phyloP scores from a whole-genome alignment of 1,140 invertebrate species.

The Catajapyx aquilonaris region DNA sequence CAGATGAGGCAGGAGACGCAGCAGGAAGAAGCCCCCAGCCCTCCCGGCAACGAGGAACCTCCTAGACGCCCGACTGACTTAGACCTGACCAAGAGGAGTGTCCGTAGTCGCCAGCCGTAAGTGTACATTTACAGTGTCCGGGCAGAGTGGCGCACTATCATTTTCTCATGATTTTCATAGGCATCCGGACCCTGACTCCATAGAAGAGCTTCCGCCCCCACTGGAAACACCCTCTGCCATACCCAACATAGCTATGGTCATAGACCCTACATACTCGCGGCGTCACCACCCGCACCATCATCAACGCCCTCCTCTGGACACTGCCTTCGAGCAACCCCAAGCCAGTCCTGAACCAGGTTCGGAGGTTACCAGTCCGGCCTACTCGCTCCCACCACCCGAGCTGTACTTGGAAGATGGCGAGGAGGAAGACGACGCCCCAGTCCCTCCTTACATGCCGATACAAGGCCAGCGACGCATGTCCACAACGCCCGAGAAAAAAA shows the following conservation, averaged over 20 bases:
- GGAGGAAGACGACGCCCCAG: slow-evolving; percentile 29
- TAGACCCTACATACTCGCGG: slow-evolving; percentile 31
- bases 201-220: slow-evolving; percentile 17
- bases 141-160: slow-evolving; percentile 2
- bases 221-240: slow-evolving; percentile 9
- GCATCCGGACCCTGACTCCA: slow-evolving; percentile 24
- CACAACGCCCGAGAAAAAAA: slow-evolving; percentile 23
- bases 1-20: slow-evolving; percentile 32
- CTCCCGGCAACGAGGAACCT: too few species aligned
- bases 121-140: slow-evolving; percentile 10
- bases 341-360: slow-evolving; percentile 8
- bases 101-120: slow-evolving; percentile 8
- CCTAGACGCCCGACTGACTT: too few species aligned
- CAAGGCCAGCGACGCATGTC: slow-evolving; percentile 43
- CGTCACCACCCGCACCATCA: slow-evolving; percentile 9
- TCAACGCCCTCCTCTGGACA: slow-evolving; percentile 4
- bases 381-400: slow-evolving; percentile 9
- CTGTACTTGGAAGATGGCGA: slow-evolving; percentile 12
- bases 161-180: slow-evolving; percentile 8
- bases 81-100: too few species aligned
- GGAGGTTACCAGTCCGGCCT: slow-evolving; percentile 8
- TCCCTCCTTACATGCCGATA: slow-evolving; percentile 54
- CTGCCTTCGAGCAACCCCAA: slow-evolving; percentile 3
- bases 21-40: slow-evolving; percentile 19
- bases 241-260: slow-evolving; percentile 32